Evolutionary conservation across 1,140 invertebrate genomes (phyloP).

Genomic region (Aphis gossypii): DNA sequence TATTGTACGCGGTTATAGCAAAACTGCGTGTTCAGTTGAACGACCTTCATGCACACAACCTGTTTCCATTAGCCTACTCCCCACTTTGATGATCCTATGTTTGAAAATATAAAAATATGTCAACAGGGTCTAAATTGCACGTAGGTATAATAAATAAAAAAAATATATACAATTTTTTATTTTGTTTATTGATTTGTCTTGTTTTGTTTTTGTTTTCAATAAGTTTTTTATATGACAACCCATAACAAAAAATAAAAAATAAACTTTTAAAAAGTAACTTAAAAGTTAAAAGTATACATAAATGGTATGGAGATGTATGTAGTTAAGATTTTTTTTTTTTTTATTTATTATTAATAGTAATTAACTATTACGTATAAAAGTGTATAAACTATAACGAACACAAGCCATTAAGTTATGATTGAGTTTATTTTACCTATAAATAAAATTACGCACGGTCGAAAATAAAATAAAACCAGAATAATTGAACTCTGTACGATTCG

Average conservation of each 20-base stretch:
- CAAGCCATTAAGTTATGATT: too few relatives aligned
- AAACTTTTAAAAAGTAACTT: background rate
- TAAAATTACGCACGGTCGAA: background rate
- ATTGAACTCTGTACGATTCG: background rate
- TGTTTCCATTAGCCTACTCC: slow-evolving; percentile 9
- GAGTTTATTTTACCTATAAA: background rate
- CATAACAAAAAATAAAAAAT: background rate
- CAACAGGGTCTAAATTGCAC: background rate
- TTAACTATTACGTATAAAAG: background rate
- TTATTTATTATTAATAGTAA: background rate
- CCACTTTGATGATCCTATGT: background rate
- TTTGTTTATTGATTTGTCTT: background rate
- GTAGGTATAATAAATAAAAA: background rate
- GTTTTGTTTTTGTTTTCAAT: background rate
- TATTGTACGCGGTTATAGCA: background rate
- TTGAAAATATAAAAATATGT: background rate
- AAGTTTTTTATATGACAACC: background rate
- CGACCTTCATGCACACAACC: background rate
- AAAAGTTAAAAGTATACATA: background rate
- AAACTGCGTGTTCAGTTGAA: background rate
- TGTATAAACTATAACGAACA: too few relatives aligned
- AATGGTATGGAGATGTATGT: background rate
- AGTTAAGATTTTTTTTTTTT: background rate
- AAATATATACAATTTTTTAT: background rate
- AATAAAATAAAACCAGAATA: background rate